Conservation (phyloP, 2,113 vertebrate species). For the Phycodurus eques region DNA sequence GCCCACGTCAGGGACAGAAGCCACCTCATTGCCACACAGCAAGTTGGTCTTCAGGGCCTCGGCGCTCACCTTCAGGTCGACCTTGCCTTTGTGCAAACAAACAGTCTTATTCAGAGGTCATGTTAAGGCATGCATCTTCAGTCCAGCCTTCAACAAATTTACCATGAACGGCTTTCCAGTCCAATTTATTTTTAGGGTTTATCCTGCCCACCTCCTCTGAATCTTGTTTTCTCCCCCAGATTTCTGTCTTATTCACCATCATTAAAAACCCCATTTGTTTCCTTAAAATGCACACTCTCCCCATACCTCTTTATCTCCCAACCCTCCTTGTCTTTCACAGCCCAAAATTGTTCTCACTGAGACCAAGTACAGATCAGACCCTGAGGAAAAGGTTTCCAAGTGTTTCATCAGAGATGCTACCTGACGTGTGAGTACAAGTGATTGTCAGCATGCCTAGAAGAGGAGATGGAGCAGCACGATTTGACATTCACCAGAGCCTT, state of each 20-base stretch:
- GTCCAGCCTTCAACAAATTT: neutral
- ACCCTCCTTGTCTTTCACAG: constrained; percentile 35
- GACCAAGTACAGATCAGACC: constrained; percentile 61
- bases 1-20: constrained; percentile 65
- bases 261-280: constrained; percentile 62
- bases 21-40: constrained; percentile 63
- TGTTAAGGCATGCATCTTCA: neutral
- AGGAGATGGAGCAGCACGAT: constrained; percentile 45
- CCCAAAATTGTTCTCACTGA: constrained; percentile 57
- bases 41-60: constrained; percentile 55
- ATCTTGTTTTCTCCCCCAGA: constrained; percentile 30
- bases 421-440: constrained; percentile 71
- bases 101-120: constrained; percentile 6
- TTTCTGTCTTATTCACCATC: constrained; percentile 41
- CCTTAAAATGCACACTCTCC: constrained; percentile 41
- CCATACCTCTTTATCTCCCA: constrained; percentile 28
- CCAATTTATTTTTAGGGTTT: constrained; percentile 29
- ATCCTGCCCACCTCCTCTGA: constrained; percentile 12
- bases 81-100: constrained; percentile 62
- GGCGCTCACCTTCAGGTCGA: constrained; percentile 73
- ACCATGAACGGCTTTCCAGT: constrained; percentile 19
- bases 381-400: constrained; percentile 59
- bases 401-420: constrained; percentile 69
- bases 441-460: constrained; percentile 67
- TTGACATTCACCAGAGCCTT: constrained; percentile 50